phyloP scores from a whole-genome alignment of 1,140 invertebrate genomes.

The Neotoxoptera formosana region DNA sequence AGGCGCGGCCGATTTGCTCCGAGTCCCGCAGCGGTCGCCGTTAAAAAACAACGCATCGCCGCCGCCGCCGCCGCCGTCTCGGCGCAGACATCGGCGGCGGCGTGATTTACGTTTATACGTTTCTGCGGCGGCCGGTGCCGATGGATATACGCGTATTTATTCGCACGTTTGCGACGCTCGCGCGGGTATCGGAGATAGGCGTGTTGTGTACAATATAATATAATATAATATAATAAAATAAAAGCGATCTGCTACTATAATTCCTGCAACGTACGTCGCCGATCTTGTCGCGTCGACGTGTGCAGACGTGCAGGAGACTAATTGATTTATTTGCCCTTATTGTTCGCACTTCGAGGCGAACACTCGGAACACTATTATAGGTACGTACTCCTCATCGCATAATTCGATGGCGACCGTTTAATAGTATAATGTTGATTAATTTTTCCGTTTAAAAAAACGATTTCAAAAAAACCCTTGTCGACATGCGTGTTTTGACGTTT shows the following conservation, averaged over 20 bases:
- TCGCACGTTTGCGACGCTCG: background rate
- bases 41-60: background rate
- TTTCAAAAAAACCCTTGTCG: too few species aligned
- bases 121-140: background rate
- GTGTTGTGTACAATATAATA: too few species aligned
- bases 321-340: constrained; percentile 13
- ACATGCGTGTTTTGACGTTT: too few species aligned
- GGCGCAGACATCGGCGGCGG: background rate
- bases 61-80: background rate
- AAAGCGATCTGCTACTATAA: background rate
- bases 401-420: background rate
- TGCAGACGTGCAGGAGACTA: background rate
- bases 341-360: background rate
- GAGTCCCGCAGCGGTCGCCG: background rate
- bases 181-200: background rate
- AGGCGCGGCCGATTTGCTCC: constrained; percentile 4
- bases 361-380: too few species aligned
- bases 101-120: constrained; percentile 21
- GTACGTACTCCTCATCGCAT: background rate
- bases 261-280: too few species aligned
- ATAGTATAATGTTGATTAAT: background rate
- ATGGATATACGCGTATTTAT: background rate
- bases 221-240: constrained; percentile 3
- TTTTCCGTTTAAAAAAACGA: background rate
- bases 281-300: background rate